Evolutionary conservation across 1,140 invertebrate genomes (phyloP).

Genomic region (Drosophila repleta): DNA sequence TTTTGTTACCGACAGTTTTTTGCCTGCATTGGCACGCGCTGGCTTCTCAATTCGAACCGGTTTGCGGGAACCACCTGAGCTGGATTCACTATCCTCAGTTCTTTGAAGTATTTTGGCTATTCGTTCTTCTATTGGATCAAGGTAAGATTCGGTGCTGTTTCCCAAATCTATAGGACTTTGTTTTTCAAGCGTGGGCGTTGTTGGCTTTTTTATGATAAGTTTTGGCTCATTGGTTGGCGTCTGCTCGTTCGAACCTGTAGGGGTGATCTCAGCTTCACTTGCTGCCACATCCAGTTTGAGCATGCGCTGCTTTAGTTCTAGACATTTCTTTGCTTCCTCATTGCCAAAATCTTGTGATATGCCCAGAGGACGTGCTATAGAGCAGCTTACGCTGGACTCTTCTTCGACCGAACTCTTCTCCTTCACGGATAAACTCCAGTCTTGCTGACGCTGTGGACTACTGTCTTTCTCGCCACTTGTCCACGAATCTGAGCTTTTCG

Average conservation of each 20-base stretch:
- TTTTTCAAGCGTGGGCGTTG: slow-evolving; percentile 86
- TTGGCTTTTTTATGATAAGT: slow-evolving; percentile 84
- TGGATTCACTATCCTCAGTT: slow-evolving; percentile 79
- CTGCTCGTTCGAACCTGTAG: slow-evolving; percentile 61
- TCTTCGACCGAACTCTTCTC: slow-evolving; percentile 88
- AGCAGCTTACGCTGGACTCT: slow-evolving; percentile 91
- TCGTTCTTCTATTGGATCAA: slow-evolving; percentile 79
- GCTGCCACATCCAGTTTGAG: slow-evolving; percentile 65
- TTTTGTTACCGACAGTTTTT: slow-evolving; percentile 67
- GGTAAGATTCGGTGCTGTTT: slow-evolving; percentile 73
- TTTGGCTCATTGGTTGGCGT: slow-evolving; percentile 69
- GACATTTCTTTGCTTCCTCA: slow-evolving; percentile 85
- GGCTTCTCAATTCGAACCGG: slow-evolving; percentile 78
- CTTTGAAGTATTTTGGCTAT: slow-evolving; percentile 74
- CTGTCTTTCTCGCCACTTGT: slow-evolving; percentile 87
- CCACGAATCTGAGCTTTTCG: slow-evolving; percentile 88
- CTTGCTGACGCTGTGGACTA: slow-evolving; percentile 83
- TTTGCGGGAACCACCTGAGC: slow-evolving; percentile 76
- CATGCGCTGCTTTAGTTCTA: slow-evolving; percentile 79
- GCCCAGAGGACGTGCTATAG: slow-evolving; percentile 90
- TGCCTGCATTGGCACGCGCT: slow-evolving; percentile 64
- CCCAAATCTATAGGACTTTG: slow-evolving; percentile 86
- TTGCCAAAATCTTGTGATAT: slow-evolving; percentile 90
- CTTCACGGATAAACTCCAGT: slow-evolving; percentile 85
- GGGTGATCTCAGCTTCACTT: slow-evolving; percentile 46